Base-by-base conservation (phyloP, 1,140 invertebrate genomes). In the Meloidogyne floridensis region DNA sequence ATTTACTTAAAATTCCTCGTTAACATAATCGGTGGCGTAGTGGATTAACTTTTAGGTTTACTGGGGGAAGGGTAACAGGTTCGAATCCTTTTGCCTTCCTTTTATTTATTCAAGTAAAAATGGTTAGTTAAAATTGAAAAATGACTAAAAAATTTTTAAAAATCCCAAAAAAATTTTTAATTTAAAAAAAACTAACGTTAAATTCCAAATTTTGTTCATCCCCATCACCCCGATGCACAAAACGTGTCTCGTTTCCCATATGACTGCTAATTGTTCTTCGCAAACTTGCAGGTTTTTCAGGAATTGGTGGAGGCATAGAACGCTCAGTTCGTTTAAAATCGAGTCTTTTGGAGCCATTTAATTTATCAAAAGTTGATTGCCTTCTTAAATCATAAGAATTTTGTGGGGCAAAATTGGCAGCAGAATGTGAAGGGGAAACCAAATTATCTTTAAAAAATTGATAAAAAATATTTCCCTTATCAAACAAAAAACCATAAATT, bases 221-320 rank as follows among this genome's bases (percentile, higher is more conserved):
- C 15, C 5, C 5, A 18, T 74, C 53, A 54, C 20, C n/a, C 18
- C 43, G 15, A 15, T 7, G 56, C 3, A 47, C 7, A 47, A 13
- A 70, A 10, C 47, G 15, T 8, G 43, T 20, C n/a, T 72, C 77
- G 18, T 59, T 42, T 1, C 75, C 75, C 42, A 65, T 13, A 53
- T 13, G 42, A 13, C 53, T 54, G 65, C 69, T 51, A 2, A 71
- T 43, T 3, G 77, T 81, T 11, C 80, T 72, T 47, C 80, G 75
- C 75, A 84, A 81, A 74, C 56, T 18, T 10, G 83, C 54, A 13
- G 83, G 83, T 15, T 76, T 73, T 9, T 84, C 76, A 6, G 83
- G 83, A 54, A 84, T 76, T 8, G 83, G 83, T 2, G 83, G 83
- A 3, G 83, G 83, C 18, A 13, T 79, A 8, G 20, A 72, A 6